Evolutionary conservation across 1,140 invertebrate species (phyloP).

Genomic region (Drosophila pruinosa): DNA sequence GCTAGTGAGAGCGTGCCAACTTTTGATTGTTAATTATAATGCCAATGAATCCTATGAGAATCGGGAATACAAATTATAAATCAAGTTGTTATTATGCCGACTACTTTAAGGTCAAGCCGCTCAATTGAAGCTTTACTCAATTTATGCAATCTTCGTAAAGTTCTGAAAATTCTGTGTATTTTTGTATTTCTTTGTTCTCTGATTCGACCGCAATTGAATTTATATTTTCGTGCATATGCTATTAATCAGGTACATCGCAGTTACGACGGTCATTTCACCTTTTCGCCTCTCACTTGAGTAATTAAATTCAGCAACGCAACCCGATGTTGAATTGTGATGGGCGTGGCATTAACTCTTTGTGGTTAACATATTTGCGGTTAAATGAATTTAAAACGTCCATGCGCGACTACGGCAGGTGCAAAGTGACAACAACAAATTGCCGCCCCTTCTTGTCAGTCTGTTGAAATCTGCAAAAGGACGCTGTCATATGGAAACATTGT

Average conservation of each 20-base stretch:
- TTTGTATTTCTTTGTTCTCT: background rate
- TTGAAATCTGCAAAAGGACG: conserved; percentile 36
- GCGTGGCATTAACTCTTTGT: conserved; percentile 79
- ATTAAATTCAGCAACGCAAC: conserved; percentile 67
- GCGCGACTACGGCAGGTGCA: conserved; percentile 63
- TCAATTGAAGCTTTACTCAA: too few species aligned
- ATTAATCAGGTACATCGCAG: conserved; percentile 47
- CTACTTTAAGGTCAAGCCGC: too few species aligned
- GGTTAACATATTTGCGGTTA: conserved; percentile 79
- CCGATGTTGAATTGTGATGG: conserved; percentile 26
- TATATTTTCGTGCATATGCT: conserved; percentile 40
- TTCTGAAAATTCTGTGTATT: background rate
- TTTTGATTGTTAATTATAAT: too few species aligned
- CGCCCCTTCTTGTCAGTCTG: conserved; percentile 34
- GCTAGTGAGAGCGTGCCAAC: too few species aligned
- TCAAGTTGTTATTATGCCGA: too few species aligned
- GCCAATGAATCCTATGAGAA: too few species aligned
- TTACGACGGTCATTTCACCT: conserved; percentile 27
- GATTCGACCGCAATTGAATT: conserved; percentile 33
- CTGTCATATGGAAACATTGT: conserved; percentile 73
- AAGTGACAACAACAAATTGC: conserved; percentile 80
- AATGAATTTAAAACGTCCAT: conserved; percentile 77
- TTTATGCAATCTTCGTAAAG: too few species aligned
- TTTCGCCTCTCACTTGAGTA: conserved; percentile 67
- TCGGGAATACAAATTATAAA: too few species aligned